Percentiles rank a stretch among this genome's conserved stretches.
phyloP scores from a whole-genome alignment of 2,888 invertebrate species.

The Chouioia cunea region DNA sequence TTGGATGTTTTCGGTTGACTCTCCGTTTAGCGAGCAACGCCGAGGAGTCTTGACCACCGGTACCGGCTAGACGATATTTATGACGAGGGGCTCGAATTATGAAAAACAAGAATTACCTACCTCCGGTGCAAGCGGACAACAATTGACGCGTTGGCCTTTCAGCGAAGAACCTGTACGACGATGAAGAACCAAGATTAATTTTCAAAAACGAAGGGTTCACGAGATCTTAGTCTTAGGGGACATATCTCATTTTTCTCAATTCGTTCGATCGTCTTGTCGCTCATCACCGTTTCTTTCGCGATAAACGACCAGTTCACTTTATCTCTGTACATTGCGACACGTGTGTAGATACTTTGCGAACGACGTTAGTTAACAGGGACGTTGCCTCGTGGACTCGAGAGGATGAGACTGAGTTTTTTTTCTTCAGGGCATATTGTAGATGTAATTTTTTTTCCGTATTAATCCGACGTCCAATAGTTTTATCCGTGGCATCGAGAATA shows the following conservation, averaged over 20 bases:
- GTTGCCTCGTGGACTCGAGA: constrained; percentile 31
- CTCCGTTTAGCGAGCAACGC: constrained; percentile 51
- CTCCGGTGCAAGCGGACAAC: constrained; percentile 31
- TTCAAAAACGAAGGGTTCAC: no score
- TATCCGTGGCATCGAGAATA: constrained; percentile 29
- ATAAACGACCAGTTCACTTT: constrained; percentile 24
- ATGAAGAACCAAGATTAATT: no score
- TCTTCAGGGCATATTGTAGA: constrained; percentile 17
- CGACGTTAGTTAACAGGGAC: not conserved
- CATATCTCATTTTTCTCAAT: constrained; percentile 17
- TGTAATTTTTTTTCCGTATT: constrained; percentile 7
- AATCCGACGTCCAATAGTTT: not conserved
- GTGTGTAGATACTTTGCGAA: not conserved
- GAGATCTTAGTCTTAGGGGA: no score
- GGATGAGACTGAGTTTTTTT: constrained; percentile 46
- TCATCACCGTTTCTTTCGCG: constrained; percentile 6
- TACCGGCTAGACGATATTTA: constrained; percentile 57
- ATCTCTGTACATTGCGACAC: constrained; percentile 9
- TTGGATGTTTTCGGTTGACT: not conserved
- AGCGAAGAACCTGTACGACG: no score
- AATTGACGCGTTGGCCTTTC: constrained; percentile 33
- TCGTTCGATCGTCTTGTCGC: constrained; percentile 28
- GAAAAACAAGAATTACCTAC: constrained; percentile 42
- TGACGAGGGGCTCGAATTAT: constrained; percentile 49
- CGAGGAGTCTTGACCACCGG: constrained; percentile 57